A percentile compares a stretch with the other conserved stretches of the same genome.
Conservation (phyloP, 2,888 invertebrate species). For the Bhutanitis thaidina region DNA sequence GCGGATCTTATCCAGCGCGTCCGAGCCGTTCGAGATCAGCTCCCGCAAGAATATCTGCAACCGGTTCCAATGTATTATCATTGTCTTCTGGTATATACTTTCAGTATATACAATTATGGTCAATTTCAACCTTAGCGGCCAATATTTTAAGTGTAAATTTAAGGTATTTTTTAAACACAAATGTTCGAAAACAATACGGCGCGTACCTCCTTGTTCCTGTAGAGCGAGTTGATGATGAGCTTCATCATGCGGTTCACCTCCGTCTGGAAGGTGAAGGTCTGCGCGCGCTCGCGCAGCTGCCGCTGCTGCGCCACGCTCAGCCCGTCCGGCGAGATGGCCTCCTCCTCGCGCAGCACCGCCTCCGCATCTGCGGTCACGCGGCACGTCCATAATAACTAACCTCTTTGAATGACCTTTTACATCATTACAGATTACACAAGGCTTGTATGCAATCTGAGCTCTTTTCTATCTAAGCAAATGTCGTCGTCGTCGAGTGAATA, state of each 20-base stretch:
- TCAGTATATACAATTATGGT: no score
- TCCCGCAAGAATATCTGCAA: constrained; percentile 95
- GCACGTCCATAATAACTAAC: no score
- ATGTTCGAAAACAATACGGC: constrained; percentile 28
- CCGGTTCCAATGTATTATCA: constrained; percentile 21
- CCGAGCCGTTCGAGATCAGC: constrained; percentile 99
- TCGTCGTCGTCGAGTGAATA: no score
- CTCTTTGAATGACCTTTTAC: no score
- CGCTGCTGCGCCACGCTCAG: constrained; percentile 96
- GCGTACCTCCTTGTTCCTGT: constrained; percentile 99
- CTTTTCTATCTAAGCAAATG: no score
- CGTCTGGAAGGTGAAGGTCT: constrained; percentile 95
- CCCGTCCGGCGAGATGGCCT: constrained; percentile 97
- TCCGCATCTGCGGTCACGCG: constrained; percentile 86
- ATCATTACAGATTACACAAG: no score
- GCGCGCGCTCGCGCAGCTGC: constrained; percentile 92
- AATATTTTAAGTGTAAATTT: no score
- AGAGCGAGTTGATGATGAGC: constrained; percentile 99
- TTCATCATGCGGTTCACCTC: constrained; percentile 99
- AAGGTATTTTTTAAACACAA: no score
- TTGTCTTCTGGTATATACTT: no score
- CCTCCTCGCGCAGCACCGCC: constrained; percentile 93
- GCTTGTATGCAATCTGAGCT: no score
- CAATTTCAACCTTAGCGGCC: no score
- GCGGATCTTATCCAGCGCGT: constrained; percentile 98